Base-by-base conservation (phyloP, 1,140 invertebrate species). In the Druon quercuslanigerum region DNA sequence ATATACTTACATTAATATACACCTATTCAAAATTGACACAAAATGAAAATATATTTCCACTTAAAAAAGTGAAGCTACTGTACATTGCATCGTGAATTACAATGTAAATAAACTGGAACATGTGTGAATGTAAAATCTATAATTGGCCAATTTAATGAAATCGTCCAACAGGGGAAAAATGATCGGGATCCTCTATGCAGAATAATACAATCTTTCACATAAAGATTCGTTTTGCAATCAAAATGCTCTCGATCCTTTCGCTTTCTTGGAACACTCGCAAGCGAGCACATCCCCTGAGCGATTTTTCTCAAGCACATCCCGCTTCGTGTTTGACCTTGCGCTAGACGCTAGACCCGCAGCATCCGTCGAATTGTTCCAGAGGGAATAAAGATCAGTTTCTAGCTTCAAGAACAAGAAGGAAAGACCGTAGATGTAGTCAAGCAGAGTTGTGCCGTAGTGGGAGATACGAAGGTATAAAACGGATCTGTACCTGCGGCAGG, bases 381-480 rank as follows among this genome's bases (percentile, higher is more conserved):
- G 85, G 82, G 82, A 87, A 87, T 79, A 84, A 86, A 83, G 79
- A 82, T 80, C 75, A 70, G 81, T 73, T 79, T n/a, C 77, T 80
- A 75, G 80, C 82, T 78, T 79, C 75, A 80, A 79, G 82, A 84
- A 75, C 50, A 57, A 75, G 82, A 40, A 40, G 25, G 56, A 60
- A 76, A 75, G 79, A 81, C 60, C 33, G 25, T 66, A 16, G 60
- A 66, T 66, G 25, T 51, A 71, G 71, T 71, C 79, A 76, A 76
- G 77, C 83, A 80, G 80, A 79, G 76, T 84, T 80, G 57, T 72
- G 77, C 71, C 33, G 82, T 82, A 87, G 90, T 91, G 90, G 90
- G 90, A 88, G 90, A 90, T 87, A 77, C 90, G 90, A 91, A 88
- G 90, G 90, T 91, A 91, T 91, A 91, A 91, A 90, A 89, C 86